Evolutionary conservation across 1,140 invertebrate species (phyloP).

Genomic region (Antheraea mylitta): DNA sequence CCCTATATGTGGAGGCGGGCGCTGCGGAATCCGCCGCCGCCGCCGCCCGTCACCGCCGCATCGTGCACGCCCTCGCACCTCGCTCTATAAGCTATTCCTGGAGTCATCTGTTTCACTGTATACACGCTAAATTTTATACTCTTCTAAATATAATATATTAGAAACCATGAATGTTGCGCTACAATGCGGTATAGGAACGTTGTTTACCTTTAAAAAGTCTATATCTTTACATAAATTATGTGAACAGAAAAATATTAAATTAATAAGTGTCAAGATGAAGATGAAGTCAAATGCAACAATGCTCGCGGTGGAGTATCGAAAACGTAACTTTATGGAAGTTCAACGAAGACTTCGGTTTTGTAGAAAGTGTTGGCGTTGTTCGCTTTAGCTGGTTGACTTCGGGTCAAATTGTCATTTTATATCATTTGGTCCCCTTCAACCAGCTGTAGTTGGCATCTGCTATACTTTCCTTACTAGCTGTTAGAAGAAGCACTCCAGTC

Average conservation of each 20-base stretch:
- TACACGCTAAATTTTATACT: conserved; percentile 65
- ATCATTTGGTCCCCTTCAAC: conserved; percentile 99
- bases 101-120: conserved; percentile 67
- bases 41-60: conserved; percentile 44
- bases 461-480: conserved; percentile 50
- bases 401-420: conserved; percentile 93
- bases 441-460: conserved; percentile 95
- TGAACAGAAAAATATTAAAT: not conserved
- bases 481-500: not conserved
- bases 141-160: conserved; percentile 63
- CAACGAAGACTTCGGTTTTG: not conserved
- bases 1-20: conserved; percentile 75
- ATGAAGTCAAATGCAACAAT: conserved; percentile 13
- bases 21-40: conserved; percentile 53
- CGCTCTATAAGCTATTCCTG: conserved; percentile 59
- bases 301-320: conserved; percentile 14
- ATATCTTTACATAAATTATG: not conserved
- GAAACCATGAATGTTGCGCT: conserved; percentile 25
- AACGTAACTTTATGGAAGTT: conserved; percentile 8
- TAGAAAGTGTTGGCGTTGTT: conserved; percentile 74
- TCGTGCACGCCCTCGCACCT: conserved; percentile 79
- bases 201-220: conserved; percentile 12
- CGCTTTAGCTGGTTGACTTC: conserved; percentile 97
- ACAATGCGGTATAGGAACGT: conserved; percentile 20
- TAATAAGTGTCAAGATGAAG: conserved; percentile 14